Percentiles rank a stretch among this genome's conserved stretches.
These are phyloP conservation scores for Epizoanthus rinbou DNA, from an alignment of 92 coral and sea anemone species.

Conservation along the genomic window DNA sequence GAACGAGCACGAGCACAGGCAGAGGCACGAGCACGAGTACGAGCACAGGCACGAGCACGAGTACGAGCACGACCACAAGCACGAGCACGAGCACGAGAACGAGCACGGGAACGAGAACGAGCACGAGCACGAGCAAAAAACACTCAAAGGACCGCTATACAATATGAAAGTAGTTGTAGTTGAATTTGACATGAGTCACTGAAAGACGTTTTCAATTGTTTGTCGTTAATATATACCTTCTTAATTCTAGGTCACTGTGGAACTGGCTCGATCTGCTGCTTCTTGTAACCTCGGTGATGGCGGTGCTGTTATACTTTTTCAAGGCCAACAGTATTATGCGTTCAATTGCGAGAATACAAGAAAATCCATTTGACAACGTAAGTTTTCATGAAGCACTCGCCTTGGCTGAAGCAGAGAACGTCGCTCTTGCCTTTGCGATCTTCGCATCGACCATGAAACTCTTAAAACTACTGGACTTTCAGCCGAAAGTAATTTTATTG, in stretches of 20 bases:
- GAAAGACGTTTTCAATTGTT: background rate
- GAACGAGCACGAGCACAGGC: no score
- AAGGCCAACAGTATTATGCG: conserved; percentile 31
- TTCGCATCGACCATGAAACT: conserved; percentile 52
- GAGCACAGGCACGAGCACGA: no score
- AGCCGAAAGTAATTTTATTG: conserved; percentile 35
- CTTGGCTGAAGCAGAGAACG: conserved; percentile 38
- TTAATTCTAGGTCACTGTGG: conserved; percentile 23
- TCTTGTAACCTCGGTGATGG: conserved; percentile 22
- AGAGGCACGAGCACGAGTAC: no score
- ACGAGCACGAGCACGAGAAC: no score
- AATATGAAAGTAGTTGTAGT: no score
- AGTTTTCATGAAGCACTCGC: conserved; percentile 39
- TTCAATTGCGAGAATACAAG: conserved; percentile 34
- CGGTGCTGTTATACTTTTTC: conserved; percentile 32
- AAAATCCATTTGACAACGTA: conserved; percentile 37
- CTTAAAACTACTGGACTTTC: conserved; percentile 39
- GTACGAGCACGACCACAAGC: no score
- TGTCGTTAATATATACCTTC: background rate
- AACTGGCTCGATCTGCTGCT: conserved; percentile 49
- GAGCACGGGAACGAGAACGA: no score
- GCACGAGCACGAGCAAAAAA: no score
- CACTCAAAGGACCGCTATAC: no score
- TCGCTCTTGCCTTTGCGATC: conserved; percentile 35
- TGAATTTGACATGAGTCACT: no score